A percentile compares a stretch with the other conserved stretches of the same genome.
Evolutionary conservation across 2,113 vertebrate genomes (phyloP).

Genomic region (Glaucidium brasilianum): DNA sequence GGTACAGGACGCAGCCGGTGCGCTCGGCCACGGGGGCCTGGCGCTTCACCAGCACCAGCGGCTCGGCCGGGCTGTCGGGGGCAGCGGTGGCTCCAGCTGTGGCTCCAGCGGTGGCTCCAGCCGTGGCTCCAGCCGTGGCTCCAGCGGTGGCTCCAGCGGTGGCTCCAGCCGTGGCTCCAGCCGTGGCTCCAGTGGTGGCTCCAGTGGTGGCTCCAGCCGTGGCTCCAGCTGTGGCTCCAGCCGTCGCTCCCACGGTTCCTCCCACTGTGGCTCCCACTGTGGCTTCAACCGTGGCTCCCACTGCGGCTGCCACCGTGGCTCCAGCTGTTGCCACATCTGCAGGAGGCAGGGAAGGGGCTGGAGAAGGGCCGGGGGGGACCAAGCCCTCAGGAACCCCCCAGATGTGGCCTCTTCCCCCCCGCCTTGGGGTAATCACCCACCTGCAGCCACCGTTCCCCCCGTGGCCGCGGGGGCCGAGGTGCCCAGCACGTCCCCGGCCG

Average conservation of each 20-base stretch:
- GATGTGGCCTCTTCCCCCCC: fast-evolving
- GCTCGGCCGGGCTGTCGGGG: conserved; percentile 10
- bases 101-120: neutral
- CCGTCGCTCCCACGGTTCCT: neutral
- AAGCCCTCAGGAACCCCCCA: fast-evolving
- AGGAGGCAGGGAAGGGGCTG: neutral
- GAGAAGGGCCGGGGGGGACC: neutral
- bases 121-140: neutral
- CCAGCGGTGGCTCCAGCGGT: neutral
- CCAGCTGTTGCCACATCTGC: neutral
- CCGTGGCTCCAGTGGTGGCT: neutral
- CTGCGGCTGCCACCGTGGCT: neutral
- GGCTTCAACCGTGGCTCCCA: neutral
- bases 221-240: neutral
- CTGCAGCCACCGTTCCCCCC: neutral
- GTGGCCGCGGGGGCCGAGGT: neutral
- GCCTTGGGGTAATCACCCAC: neutral
- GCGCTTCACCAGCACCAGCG: conserved; percentile 82
- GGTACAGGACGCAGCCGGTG: conserved; percentile 82
- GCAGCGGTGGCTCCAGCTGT: neutral
- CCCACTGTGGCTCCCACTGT: neutral
- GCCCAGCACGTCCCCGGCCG: neutral
- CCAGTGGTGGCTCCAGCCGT: neutral
- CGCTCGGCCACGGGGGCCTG: conserved; percentile 60
- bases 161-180: neutral